Base-by-base conservation (phyloP, 2,113 vertebrate genomes). In the Heterocephalus glaber region DNA sequence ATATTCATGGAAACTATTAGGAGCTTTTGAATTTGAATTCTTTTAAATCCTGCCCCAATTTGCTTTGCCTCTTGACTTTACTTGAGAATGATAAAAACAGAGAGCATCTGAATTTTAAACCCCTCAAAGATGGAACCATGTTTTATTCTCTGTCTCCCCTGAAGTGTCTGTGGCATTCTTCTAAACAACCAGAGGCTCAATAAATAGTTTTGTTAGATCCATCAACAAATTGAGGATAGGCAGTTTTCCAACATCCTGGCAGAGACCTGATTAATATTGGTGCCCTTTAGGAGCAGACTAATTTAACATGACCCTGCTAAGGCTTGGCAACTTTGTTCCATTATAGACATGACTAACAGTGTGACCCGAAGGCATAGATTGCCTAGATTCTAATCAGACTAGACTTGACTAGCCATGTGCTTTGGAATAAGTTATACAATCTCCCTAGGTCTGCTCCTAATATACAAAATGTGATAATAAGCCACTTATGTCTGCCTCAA, bases 101-200 rank as follows among this genome's bases (percentile, higher is more conserved):
- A 58, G 28, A 86, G 12, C 72, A 61, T 87, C 81, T 96, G 60
- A 56, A 72, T 92, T 79, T 96, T 70, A 94, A 96, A 80, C 30
- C 80, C 44, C 33, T 95, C 38, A 4, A 86, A 84, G n/a, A 10
- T 54, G 1, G 38, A 89, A 19, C 30, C 41, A 33, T 54, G 58
- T 93, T 97, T 97, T 95, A 80, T 70, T 89, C 41, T 30, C 41
- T 30, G 2, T 66, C 79, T 89, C 22, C 76, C 65, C 82, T 92
- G n/a, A 90, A 96, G 89, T 38, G 38, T 47, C 81, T 84, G 44
- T 79, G 79, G 63, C 49, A 76, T 91, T 84, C 89, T 91, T n/a
- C 24, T 84, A 47, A 44, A 90, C 63, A 86, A 56, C 19, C 58
- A 28, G 35, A 60, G 61, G 44, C 49, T 89, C 47, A 70, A 17